Evolutionary conservation across 2,888 invertebrate species (phyloP).

Genomic region (Meta bourneti): DNA sequence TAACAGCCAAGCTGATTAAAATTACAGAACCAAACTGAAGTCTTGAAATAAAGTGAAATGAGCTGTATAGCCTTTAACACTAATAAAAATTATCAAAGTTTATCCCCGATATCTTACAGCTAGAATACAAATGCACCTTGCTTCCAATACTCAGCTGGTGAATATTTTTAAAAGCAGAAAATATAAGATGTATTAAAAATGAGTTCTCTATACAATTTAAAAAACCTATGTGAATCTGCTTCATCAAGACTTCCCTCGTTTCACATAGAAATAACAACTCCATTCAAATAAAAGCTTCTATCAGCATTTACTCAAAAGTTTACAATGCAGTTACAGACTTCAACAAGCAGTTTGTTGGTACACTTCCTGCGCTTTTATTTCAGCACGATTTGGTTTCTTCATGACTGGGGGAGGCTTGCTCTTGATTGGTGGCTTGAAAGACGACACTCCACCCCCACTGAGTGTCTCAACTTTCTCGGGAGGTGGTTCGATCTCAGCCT

Average conservation of each 20-base stretch:
- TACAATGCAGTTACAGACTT: background rate
- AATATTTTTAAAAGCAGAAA: slow-evolving; percentile 51
- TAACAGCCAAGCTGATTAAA: slow-evolving; percentile 8
- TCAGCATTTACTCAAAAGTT: slow-evolving; percentile 14
- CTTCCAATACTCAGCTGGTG: slow-evolving; percentile 40
- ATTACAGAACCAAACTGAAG: background rate
- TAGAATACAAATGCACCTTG: slow-evolving; percentile 32
- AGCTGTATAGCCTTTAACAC: slow-evolving; percentile 2
- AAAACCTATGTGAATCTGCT: slow-evolving; percentile 23
- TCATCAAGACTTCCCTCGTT: background rate
- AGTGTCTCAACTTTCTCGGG: slow-evolving; percentile 29
- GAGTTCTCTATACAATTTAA: slow-evolving; percentile 64
- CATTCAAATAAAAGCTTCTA: slow-evolving; percentile 16
- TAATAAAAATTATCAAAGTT: slow-evolving; percentile 23
- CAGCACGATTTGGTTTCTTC: slow-evolving; percentile 84
- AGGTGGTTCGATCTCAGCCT: slow-evolving; percentile 13
- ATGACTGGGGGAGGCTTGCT: slow-evolving; percentile 91
- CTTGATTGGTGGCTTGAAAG: slow-evolving; percentile 82
- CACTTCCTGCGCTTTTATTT: slow-evolving; percentile 71
- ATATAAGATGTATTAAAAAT: slow-evolving; percentile 34
- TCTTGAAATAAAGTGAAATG: background rate
- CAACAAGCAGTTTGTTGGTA: slow-evolving; percentile 74
- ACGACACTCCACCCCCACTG: slow-evolving; percentile 78
- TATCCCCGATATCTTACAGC: slow-evolving; percentile 16
- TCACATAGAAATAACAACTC: slow-evolving; percentile 12